Evolutionary conservation across 2,113 vertebrate genomes (phyloP).

Genomic region (Panthera tigris): DNA sequence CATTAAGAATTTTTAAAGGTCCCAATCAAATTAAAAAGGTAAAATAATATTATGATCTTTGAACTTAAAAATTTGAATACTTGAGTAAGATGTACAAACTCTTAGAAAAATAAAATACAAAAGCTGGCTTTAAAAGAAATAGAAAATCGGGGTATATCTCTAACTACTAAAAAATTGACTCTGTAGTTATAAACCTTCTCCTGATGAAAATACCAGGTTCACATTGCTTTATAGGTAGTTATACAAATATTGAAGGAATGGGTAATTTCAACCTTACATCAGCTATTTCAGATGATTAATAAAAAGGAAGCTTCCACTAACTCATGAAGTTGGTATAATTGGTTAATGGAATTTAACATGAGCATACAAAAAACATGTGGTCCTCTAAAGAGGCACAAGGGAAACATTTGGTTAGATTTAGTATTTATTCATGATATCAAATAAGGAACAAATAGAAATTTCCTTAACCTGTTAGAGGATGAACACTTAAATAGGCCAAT

Average conservation of each 20-base stretch:
- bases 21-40: background rate
- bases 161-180: background rate
- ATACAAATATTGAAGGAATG: background rate
- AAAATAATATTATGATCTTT: background rate
- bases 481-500: background rate
- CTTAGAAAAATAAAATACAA: background rate
- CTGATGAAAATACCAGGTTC: background rate
- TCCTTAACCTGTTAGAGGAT: background rate
- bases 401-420: background rate
- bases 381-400: background rate
- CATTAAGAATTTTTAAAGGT: background rate
- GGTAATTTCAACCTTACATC: background rate
- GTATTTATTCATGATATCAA: background rate
- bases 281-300: background rate
- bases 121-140: background rate
- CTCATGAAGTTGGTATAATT: background rate
- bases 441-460: background rate
- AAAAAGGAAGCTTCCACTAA: background rate
- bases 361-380: background rate
- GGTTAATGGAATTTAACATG: background rate
- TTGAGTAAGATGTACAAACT: background rate
- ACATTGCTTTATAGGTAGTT: background rate
- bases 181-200: background rate
- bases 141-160: background rate
- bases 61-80: background rate